Evolutionary conservation across 2,113 vertebrate genomes (phyloP).

Genomic region (Lathamus discolor): DNA sequence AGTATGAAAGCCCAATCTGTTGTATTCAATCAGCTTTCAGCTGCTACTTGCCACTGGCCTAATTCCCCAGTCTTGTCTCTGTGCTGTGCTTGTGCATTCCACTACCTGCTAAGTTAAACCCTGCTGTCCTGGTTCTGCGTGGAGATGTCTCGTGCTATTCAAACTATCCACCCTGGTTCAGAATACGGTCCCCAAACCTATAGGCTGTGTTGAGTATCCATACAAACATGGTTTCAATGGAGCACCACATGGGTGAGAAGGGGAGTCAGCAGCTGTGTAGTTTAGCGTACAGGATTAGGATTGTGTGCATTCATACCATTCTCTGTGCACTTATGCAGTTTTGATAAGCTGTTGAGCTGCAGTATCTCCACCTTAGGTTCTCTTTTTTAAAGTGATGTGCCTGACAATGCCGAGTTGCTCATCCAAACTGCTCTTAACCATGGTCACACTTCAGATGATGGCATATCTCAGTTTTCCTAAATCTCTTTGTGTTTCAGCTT

Average conservation of each 20-base stretch:
- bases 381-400: background rate
- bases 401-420: background rate
- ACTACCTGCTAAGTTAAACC: slow-evolving; percentile 57
- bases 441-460: background rate
- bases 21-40: slow-evolving; percentile 61
- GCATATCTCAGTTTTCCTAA: background rate
- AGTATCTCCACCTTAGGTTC: background rate
- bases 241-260: background rate
- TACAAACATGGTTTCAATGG: background rate
- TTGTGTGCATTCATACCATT: background rate
- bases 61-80: slow-evolving; percentile 60
- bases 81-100: slow-evolving; percentile 55
- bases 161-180: background rate
- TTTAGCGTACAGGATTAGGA: background rate
- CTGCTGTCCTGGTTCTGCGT: background rate
- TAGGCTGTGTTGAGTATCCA: background rate
- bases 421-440: background rate
- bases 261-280: background rate
- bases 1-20: slow-evolving; percentile 61
- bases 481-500: background rate
- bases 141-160: slow-evolving; percentile 44
- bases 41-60: slow-evolving; percentile 56
- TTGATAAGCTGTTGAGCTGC: background rate
- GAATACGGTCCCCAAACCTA: background rate
- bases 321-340: background rate